Conservation (phyloP, 2,888 invertebrate genomes). For the Dasypolia templi region DNA sequence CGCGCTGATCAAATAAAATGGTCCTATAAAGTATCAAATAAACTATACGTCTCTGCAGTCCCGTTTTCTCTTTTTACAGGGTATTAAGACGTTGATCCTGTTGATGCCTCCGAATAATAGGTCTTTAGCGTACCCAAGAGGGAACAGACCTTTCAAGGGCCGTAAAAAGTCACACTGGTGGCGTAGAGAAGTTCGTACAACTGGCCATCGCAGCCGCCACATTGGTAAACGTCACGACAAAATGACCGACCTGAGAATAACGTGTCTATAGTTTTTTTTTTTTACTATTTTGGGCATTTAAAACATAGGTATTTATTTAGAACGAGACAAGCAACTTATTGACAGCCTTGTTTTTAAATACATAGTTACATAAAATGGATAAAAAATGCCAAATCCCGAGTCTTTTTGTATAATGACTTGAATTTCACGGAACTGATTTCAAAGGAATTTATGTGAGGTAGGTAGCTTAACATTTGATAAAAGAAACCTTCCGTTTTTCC, state of each 20-base stretch:
- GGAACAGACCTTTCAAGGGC: constrained; percentile 33
- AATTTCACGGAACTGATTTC: not conserved
- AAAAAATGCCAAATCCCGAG: not conserved
- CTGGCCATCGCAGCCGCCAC: constrained; percentile 33
- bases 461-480: not conserved
- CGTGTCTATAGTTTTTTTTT: constrained; percentile 13
- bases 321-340: too few relatives aligned
- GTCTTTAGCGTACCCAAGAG: constrained; percentile 52
- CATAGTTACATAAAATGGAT: too few relatives aligned
- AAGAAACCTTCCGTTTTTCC: not conserved
- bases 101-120: constrained; percentile 56
- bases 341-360: not conserved
- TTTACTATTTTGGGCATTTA: constrained; percentile 4
- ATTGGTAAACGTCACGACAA: constrained; percentile 36
- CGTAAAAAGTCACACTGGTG: constrained; percentile 47
- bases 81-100: too few relatives aligned
- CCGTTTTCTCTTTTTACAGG: too few relatives aligned
- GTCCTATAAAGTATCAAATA: too few relatives aligned
- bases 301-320: too few relatives aligned
- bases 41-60: too few relatives aligned
- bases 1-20: too few relatives aligned
- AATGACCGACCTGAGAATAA: constrained; percentile 39
- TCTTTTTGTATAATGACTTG: not conserved
- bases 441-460: not conserved
- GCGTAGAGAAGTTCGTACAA: constrained; percentile 30